Percentiles rank a stretch among this genome's conserved stretches.
Evolutionary conservation across 2,888 invertebrate genomes (phyloP).

Genomic region (Coelopa pilipes): DNA sequence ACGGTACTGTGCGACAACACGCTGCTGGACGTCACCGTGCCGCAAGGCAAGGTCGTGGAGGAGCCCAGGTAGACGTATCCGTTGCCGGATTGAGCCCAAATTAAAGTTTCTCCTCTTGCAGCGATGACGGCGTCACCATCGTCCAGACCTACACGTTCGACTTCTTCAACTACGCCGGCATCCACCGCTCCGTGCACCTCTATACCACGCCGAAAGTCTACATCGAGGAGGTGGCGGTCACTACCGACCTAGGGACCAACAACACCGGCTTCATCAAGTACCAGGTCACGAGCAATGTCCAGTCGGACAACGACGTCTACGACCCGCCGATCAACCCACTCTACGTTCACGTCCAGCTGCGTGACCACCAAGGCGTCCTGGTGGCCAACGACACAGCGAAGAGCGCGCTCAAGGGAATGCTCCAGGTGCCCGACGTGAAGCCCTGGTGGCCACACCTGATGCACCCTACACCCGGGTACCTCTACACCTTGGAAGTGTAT

Average conservation of each 20-base stretch:
- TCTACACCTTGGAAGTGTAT: constrained; percentile 81
- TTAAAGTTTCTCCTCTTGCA: constrained; percentile 40
- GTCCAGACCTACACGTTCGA: constrained; percentile 89
- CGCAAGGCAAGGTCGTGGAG: constrained; percentile 80
- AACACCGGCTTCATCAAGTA: constrained; percentile 52
- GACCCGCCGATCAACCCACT: constrained; percentile 41
- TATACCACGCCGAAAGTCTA: constrained; percentile 86
- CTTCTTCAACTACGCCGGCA: constrained; percentile 98
- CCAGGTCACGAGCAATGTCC: constrained; percentile 58
- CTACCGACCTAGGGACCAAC: constrained; percentile 71
- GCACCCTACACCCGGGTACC: constrained; percentile 82
- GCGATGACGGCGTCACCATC: constrained; percentile 72
- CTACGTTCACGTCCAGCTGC: constrained; percentile 65
- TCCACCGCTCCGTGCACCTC: constrained; percentile 90
- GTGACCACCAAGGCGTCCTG: constrained; percentile 70
- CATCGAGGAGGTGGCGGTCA: constrained; percentile 85
- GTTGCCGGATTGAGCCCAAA: neutral
- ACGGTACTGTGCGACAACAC: constrained; percentile 96
- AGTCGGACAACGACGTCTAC: constrained; percentile 51
- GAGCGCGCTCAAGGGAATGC: constrained; percentile 69
- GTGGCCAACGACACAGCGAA: constrained; percentile 70
- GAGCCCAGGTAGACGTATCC: constrained; percentile 66
- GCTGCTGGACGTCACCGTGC: constrained; percentile 84
- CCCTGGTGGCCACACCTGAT: constrained; percentile 97
- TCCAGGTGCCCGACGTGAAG: constrained; percentile 77